Percentiles rank a stretch among this genome's conserved stretches.
These are phyloP conservation scores for Acleris emargana DNA, from an alignment of 2,888 invertebrate genomes.

Conservation along the genomic window DNA sequence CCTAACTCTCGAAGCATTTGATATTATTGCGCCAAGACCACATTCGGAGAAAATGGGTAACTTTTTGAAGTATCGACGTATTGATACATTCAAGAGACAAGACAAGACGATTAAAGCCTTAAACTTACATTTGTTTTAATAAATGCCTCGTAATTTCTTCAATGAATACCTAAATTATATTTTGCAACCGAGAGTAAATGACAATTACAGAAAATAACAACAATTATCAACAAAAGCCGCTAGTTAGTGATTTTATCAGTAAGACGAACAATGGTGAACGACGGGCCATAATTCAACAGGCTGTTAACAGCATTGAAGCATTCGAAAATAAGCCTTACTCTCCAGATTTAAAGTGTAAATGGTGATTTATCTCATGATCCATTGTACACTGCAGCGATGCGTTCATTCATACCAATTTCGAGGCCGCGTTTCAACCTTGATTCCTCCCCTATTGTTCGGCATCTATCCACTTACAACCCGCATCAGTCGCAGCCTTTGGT, in stretches of 20 bases:
- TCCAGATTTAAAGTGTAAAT: slow-evolving; percentile 7
- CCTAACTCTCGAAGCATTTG: slow-evolving; percentile 7
- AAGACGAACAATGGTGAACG: slow-evolving; percentile 30
- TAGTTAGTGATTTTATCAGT: slow-evolving; percentile 34
- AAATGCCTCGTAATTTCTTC: slow-evolving; percentile 1
- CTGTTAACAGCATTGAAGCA: not conserved
- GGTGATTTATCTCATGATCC: not conserved
- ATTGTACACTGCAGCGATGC: slow-evolving; percentile 38
- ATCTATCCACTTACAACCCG: slow-evolving; percentile 45
- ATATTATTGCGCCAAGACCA: not conserved
- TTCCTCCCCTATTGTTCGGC: slow-evolving; percentile 43
- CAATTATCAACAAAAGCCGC: slow-evolving; percentile 29
- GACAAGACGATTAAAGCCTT: not conserved
- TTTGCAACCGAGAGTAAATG: slow-evolving; percentile 28
- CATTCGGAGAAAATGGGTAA: not conserved
- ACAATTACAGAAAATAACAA: slow-evolving; percentile 33
- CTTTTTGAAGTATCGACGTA: not conserved
- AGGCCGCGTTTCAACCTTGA: slow-evolving; percentile 41
- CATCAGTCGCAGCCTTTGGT: slow-evolving; percentile 37
- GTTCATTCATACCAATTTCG: slow-evolving; percentile 45
- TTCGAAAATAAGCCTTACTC: slow-evolving; percentile 15
- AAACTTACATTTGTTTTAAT: slow-evolving; percentile 7
- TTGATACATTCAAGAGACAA: too few relatives aligned
- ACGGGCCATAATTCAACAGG: slow-evolving; percentile 21
- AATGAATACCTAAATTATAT: slow-evolving; percentile 14